Percentiles rank a stretch among this genome's conserved stretches.
These are phyloP conservation scores for Rhincodon typus DNA, from an alignment of 2,797 vertebrate genomes.

Conservation along the genomic window DNA sequence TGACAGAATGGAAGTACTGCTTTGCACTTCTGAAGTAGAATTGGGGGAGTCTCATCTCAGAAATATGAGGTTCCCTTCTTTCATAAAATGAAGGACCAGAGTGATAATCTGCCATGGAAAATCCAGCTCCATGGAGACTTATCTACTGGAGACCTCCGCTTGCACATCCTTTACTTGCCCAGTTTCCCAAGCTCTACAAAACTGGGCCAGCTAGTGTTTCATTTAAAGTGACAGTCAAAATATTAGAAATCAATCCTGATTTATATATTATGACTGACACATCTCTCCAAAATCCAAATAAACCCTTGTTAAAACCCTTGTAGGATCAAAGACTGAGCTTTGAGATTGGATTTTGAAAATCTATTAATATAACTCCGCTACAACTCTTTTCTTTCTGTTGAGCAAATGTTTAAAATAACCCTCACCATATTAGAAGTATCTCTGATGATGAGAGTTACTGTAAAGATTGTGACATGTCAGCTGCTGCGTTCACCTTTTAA, in stretches of 20 bases:
- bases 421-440: neutral
- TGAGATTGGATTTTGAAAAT: neutral
- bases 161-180: neutral
- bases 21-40: too few species aligned
- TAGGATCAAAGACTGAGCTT: neutral
- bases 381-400: neutral
- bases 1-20: too few species aligned
- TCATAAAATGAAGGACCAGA: too few species aligned
- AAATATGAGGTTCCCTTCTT: too few species aligned
- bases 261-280: neutral
- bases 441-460: neutral
- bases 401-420: neutral
- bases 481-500: neutral
- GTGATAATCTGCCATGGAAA: too few species aligned
- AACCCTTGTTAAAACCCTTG: neutral
- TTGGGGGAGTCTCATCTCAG: too few species aligned
- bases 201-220: neutral
- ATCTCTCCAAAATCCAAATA: neutral
- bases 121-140: neutral
- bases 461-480: neutral
- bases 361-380: neutral
- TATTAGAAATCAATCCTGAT: neutral
- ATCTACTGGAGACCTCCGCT: neutral
- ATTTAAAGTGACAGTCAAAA: neutral
- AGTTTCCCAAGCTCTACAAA: neutral